Evolutionary conservation across 2,113 vertebrate species (phyloP).

Genomic region (Struthio camelus): DNA sequence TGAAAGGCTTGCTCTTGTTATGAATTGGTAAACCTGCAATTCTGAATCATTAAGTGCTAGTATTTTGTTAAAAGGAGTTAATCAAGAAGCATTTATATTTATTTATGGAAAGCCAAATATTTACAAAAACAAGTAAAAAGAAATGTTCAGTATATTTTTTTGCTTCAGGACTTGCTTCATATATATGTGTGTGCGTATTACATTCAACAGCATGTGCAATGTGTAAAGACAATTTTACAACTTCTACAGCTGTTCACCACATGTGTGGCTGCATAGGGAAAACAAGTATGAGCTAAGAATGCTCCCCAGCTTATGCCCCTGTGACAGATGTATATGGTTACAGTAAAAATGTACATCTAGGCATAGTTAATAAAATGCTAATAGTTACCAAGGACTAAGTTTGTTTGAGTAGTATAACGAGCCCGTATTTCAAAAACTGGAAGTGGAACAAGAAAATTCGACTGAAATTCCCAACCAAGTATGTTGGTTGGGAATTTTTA

Average conservation of each 20-base stretch:
- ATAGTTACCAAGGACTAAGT: neutral
- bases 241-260: conserved; percentile 73
- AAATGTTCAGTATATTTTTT: neutral
- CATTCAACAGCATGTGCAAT: conserved; percentile 9
- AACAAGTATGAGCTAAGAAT: conserved; percentile 61
- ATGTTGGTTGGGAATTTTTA: neutral
- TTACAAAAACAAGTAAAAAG: neutral
- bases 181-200: neutral
- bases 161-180: neutral
- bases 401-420: conserved; percentile 10
- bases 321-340: conserved; percentile 52
- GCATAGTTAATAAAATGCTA: conserved; percentile 11
- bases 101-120: neutral
- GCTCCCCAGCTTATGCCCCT: conserved; percentile 22
- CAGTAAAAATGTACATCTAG: conserved; percentile 10
- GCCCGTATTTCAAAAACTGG: neutral
- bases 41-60: conserved; percentile 1
- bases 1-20: neutral
- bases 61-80: neutral
- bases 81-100: neutral
- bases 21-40: neutral
- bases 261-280: conserved; percentile 62
- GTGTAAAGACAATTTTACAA: conserved; percentile 43
- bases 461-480: neutral
- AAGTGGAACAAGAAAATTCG: neutral